Evolutionary conservation across 2,888 invertebrate genomes (phyloP), one percentile per base, ranked within the genome.

Genomic region (Epirrhoe tristata): DNA sequence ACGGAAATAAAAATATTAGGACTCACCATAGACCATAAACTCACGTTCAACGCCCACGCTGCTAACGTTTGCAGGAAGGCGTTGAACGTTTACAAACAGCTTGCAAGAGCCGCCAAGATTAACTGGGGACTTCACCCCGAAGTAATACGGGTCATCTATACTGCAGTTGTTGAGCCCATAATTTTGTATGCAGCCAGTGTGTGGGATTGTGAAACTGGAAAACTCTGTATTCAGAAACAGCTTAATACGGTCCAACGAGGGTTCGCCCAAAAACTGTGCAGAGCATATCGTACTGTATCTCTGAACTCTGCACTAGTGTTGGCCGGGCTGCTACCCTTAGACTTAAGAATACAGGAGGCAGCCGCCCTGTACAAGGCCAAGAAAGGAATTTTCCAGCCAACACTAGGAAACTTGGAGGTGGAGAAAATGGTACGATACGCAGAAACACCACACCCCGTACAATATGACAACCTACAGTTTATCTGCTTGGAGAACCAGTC

Each of bases 261-360:
- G 2, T 61, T 61, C 8, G 54, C 61, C 0, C 58, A 52, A 10
- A 61, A 48, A 6, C 10, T 53, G 7, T 32, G n/a, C 1, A 60
- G 10, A 14, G 46, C 61, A 0, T 61, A 61, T 5, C 55, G 61
- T 0, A 61, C 62, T 6, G 24, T 39, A 1, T 63, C 63, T 1
- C 52, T 57, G 0, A 57, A 63, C 43, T 48, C 63, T 1, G 63
- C 63, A 17, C 48, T 63, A n/a, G 16, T 70, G 34, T 24, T 70
- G 53, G 24, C 66, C 0, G 66, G 69, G 16, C 10, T 66, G 8
- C 50, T 69, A 0, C 69, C 69, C 5, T 53, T 70, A 0, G 67
- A 70, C 53, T 24, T 70, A 1, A 31, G 66, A 17, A 52, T 70
- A n/a, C 48, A 50, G 8, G 67, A 66, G n/a, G n/a, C n/a, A n/a